Base-by-base conservation (phyloP, 2,888 invertebrate species). In the Pharmacophagus antenor region DNA sequence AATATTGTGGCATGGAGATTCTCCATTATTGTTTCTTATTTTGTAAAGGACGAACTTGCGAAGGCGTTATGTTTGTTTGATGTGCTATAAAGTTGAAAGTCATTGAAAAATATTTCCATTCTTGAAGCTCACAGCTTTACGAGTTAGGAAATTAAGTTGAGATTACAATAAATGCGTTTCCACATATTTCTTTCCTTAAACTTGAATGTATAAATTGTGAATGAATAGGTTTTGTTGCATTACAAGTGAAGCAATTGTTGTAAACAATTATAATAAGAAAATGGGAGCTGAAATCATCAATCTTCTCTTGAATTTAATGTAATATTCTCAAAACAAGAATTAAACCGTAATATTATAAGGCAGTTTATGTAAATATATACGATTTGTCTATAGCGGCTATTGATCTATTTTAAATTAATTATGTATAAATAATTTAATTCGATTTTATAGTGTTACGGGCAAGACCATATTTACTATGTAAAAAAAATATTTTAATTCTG, bases 61-160 rank as follows among this genome's bases (percentile, higher is more conserved):
- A 73, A 85, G 87, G 87, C 84, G 88, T 88, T 78, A 80, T 88
- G 74, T 88, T 88, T 84, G 83, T 82, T 84, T 83, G 77, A 83
- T 80, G 75, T 71, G 71, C 70, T 72, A 73, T 73, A 65, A 66
- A 69, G 72, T 73, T 66, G 57, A 55, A 62, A 60, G 65, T 64
- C 64, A 70, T 72, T 70, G 60, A 56, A 64, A 37, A 15, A 46
- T 17, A 18, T 20, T 4, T 23, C n/a, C 1, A 51, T 41, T 10
- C 31, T 41, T 20, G 10, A 54, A 49, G 15, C 31, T 41, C 18
- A 18, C 12, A 52, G 42, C 54, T 47, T 58, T 58, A 71, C 22
- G 41, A 0, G 0, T 15, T 0, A 18, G 25, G 1, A 0, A 0
- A 18, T 56, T 70, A 58, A 56, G 54, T 58, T 18, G 1, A 56